Percentiles rank a stretch among this genome's conserved stretches.
Conservation (phyloP, 2,888 invertebrate genomes). For the Patella pellucida region DNA sequence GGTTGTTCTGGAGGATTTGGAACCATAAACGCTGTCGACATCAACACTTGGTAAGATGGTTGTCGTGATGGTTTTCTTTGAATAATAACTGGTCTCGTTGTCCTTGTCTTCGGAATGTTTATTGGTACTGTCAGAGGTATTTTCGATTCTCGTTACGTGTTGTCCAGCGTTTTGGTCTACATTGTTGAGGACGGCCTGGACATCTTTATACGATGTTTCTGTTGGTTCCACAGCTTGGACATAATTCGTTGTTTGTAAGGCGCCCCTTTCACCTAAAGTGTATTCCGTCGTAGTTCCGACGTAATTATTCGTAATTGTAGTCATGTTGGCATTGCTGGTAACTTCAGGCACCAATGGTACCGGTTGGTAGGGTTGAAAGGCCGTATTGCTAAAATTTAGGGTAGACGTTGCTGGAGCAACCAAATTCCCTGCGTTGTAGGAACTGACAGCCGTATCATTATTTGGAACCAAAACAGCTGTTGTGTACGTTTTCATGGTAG, state of each 20-base stretch:
- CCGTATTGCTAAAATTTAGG: not conserved
- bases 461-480: not conserved
- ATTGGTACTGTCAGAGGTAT: not conserved
- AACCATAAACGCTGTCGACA: slow-evolving; percentile 34
- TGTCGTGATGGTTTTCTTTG: slow-evolving; percentile 11
- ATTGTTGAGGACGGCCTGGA: not conserved
- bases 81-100: slow-evolving; percentile 12
- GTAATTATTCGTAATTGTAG: not conserved
- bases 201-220: not conserved
- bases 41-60: slow-evolving; percentile 16
- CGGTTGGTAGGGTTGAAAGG: not conserved
- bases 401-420: not conserved
- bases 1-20: slow-evolving; percentile 28
- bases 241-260: not conserved
- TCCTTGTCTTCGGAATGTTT: not conserved
- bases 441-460: not conserved
- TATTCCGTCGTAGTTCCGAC: slow-evolving; percentile 2
- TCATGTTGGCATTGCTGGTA: not conserved
- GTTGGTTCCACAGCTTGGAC: not conserved
- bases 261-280: not conserved
- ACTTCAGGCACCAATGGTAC: not conserved
- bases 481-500: not conserved
- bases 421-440: not conserved
- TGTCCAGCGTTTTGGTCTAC: slow-evolving; percentile 11
- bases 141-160: not conserved